These are phyloP conservation scores for Panopea generosa DNA, from an alignment of 2,888 invertebrate species.

Conservation along the genomic window DNA sequence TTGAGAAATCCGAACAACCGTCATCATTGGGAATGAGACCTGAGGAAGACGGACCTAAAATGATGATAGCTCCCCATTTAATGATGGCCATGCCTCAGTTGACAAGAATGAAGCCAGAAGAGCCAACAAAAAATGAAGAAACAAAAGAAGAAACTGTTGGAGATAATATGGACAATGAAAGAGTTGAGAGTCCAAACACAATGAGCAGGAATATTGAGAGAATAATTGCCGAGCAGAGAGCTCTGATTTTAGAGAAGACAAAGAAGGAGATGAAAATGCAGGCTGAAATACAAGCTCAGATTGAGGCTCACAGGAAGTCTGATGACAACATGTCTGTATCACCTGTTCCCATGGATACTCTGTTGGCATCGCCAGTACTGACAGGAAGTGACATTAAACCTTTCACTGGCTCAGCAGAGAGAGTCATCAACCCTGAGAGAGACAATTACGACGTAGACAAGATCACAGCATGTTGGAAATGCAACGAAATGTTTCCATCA, in stretches of 20 bases:
- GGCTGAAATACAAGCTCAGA: slow-evolving; percentile 56
- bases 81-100: slow-evolving; percentile 40
- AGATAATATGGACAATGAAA: slow-evolving; percentile 14
- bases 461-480: slow-evolving; percentile 83
- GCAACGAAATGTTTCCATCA: slow-evolving; percentile 75
- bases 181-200: slow-evolving; percentile 31
- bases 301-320: slow-evolving; percentile 49
- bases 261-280: slow-evolving; percentile 57
- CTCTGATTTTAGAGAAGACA: slow-evolving; percentile 60
- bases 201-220: slow-evolving; percentile 51
- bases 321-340: slow-evolving; percentile 20
- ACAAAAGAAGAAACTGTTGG: background rate
- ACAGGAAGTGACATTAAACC: slow-evolving; percentile 29
- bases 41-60: background rate
- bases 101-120: slow-evolving; percentile 19
- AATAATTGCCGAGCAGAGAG: slow-evolving; percentile 58
- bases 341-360: slow-evolving; percentile 25
- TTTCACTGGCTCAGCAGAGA: slow-evolving; percentile 68
- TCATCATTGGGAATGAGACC: slow-evolving; percentile 7
- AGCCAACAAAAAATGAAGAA: slow-evolving; percentile 12
- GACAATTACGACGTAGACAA: slow-evolving; percentile 84
- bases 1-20: slow-evolving; percentile 24
- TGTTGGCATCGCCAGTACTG: slow-evolving; percentile 18
- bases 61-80: slow-evolving; percentile 44
- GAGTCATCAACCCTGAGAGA: slow-evolving; percentile 80